Conservation (phyloP, 2,888 invertebrate genomes). For the Adelognathus sp. region DNA sequence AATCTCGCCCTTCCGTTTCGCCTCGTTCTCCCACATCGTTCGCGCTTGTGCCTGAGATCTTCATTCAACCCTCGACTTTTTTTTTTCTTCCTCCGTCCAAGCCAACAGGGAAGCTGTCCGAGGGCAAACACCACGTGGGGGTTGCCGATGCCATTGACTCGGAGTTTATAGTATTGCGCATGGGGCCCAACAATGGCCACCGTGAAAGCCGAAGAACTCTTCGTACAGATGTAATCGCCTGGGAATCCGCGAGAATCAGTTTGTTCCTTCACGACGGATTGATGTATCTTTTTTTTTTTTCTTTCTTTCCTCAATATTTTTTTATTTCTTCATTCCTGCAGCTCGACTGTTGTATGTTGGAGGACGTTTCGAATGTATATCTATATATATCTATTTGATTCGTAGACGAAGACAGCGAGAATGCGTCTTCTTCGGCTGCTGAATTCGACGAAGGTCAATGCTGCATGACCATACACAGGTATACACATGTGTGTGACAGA, state of each 20-base stretch:
- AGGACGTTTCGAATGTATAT: not conserved
- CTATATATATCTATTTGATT: constrained; percentile 18
- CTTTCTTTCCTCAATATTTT: constrained; percentile 14
- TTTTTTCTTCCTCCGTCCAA: not conserved
- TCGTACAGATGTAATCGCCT: constrained; percentile 78
- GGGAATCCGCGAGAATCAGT: constrained; percentile 76
- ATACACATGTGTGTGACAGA: constrained; percentile 18
- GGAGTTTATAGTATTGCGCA: constrained; percentile 21
- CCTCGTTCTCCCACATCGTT: constrained; percentile 39
- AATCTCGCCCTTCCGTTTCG: constrained; percentile 21
- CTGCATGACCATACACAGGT: constrained; percentile 8
- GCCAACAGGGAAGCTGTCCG: constrained; percentile 11
- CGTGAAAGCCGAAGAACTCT: constrained; percentile 49
- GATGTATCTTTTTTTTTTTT: constrained; percentile 29
- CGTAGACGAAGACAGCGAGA: constrained; percentile 14
- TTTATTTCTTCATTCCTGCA: not conserved
- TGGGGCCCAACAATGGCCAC: constrained; percentile 49
- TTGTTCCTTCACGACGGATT: constrained; percentile 13
- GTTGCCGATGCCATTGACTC: constrained; percentile 44
- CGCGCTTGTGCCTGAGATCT: constrained; percentile 66
- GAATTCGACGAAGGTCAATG: not conserved
- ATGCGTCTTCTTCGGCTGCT: constrained; percentile 35
- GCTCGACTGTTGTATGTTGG: not conserved
- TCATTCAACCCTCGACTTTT: constrained; percentile 65
- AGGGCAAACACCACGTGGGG: constrained; percentile 63